Evolutionary conservation across 2,113 vertebrate species (phyloP).

Genomic region (Trochalopteron elliotii): DNA sequence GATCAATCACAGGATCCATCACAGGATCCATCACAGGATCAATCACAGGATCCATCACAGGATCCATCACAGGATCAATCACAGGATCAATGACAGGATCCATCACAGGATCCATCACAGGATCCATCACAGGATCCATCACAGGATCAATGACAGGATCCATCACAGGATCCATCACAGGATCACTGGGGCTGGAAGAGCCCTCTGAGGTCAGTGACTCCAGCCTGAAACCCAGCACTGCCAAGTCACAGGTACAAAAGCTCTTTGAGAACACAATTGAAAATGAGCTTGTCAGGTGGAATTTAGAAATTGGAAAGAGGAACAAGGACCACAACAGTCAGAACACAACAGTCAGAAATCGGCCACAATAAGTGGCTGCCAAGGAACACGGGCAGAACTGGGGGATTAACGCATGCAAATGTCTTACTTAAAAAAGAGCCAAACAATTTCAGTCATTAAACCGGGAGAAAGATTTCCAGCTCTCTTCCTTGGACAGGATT

Average conservation of each 20-base stretch:
- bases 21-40: too few species aligned
- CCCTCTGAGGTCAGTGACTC: not conserved
- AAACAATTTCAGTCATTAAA: not conserved
- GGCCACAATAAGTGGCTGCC: not conserved
- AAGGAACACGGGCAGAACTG: not conserved
- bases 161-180: too few species aligned
- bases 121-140: too few species aligned
- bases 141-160: too few species aligned
- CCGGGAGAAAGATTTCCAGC: not conserved
- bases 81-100: too few species aligned
- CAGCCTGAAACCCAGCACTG: not conserved
- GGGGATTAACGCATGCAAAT: not conserved
- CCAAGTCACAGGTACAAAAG: accelerated
- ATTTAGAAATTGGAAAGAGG: not conserved
- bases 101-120: too few species aligned
- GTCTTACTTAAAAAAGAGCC: not conserved
- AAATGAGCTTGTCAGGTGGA: not conserved
- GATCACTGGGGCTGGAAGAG: not conserved
- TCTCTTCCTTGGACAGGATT: not conserved
- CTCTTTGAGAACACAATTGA: not conserved
- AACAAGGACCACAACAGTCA: not conserved
- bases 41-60: too few species aligned
- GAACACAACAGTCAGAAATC: not conserved
- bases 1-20: too few species aligned
- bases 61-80: accelerated